Evolutionary conservation across 2,797 vertebrate genomes (phyloP), one percentile per base, ranked within the genome.

Genomic region (Sphenopsis melanotis): DNA sequence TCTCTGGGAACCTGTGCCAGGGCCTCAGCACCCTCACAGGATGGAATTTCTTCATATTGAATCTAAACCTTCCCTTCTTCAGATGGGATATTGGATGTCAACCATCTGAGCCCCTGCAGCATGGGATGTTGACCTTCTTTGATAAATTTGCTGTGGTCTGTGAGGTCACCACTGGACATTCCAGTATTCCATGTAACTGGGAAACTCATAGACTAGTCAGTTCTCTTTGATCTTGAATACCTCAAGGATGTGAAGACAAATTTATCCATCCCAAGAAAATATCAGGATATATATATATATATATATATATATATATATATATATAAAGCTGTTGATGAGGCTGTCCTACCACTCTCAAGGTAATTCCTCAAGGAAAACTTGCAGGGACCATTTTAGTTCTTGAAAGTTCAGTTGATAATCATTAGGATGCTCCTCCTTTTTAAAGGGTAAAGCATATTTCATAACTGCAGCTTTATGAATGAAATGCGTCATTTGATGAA

Each of bases 1-100:
- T 0, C 37, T 68, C n/a, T 59, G 53, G 44, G 22, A 1, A 41
- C 1, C 30, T 50, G 8, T 52, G 27, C 53, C 53, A 68, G 46
- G 12, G 5, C 6, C 10, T 42, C 1, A 0, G 1, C 29, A 29
- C 13, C 19, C 12, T 60, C n/a, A 29, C 1, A 37, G 22, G 1
- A 4, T 23, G 3, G 8, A 20, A 68, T 76, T 29, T 29, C 19
- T 44, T 68, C 19, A 14, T 17, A 39, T 14, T 1, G 11, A 19
- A 44, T n/a, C 7, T 20, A 68, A 68, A 11, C 11, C 15, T 46
- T 0, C 4, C 11, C 12, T 76, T 4, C 8, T 39, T 34, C 20
- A 46, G 19, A 16, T 0, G 37, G 46, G n/a, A 9, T 37, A 14
- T 46, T 13, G 1, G 29, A 16, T 17, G 8, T 15, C 23, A 14